Conservation (phyloP, 2,888 invertebrate species). For the Phalera bucephala region DNA sequence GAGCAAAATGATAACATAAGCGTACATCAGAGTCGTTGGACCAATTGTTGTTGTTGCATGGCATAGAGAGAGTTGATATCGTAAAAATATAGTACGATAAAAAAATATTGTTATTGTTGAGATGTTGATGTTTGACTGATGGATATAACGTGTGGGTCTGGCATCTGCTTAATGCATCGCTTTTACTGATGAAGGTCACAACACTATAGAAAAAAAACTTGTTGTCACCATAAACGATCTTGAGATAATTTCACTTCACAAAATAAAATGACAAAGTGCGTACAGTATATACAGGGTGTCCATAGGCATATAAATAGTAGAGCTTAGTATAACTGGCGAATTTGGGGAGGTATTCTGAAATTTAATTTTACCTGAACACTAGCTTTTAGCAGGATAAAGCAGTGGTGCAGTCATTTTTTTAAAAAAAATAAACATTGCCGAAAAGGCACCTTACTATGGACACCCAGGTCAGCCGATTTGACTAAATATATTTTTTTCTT, state of each 20-base stretch:
- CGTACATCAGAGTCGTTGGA: constrained; percentile 56
- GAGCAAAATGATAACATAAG: constrained; percentile 55
- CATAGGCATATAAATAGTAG: too few species aligned
- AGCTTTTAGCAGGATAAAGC: too few species aligned
- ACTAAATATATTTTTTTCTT: too few species aligned
- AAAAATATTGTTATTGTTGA: constrained; percentile 63
- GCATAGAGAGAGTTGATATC: constrained; percentile 52
- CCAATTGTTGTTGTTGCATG: constrained; percentile 51
- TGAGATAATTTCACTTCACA: constrained; percentile 1
- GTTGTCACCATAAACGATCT: constrained; percentile 24
- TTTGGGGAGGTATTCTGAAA: too few species aligned
- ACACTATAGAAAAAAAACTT: constrained; percentile 33
- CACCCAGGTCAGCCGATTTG: too few species aligned
- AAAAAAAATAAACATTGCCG: too few species aligned
- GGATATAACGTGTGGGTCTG: constrained; percentile 60
- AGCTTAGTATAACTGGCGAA: too few species aligned
- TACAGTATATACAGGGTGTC: too few species aligned
- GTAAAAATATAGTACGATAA: constrained; percentile 61
- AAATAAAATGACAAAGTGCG: too few species aligned
- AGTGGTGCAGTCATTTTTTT: too few species aligned
- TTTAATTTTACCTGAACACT: too few species aligned
- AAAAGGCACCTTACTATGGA: too few species aligned
- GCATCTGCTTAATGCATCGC: constrained; percentile 59
- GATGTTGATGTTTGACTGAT: constrained; percentile 57
- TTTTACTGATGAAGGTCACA: constrained; percentile 68